phyloP scores from a whole-genome alignment of 2,888 invertebrate genomes.

The Balanococcus diminutus region DNA sequence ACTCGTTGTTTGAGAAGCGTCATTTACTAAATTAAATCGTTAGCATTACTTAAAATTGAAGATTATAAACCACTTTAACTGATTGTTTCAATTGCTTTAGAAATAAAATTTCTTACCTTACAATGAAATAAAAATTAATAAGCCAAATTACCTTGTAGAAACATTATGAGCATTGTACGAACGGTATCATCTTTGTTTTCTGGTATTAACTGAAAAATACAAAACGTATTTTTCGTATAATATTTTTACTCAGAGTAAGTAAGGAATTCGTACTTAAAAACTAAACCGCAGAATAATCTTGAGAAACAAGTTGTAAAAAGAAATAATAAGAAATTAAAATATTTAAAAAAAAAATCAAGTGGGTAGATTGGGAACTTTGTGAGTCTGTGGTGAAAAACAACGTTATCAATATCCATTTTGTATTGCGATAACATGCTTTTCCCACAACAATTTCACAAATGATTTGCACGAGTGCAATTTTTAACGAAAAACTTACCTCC shows the following conservation, averaged over 20 bases:
- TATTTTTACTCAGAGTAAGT: background rate
- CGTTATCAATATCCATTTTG: background rate
- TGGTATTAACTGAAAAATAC: background rate
- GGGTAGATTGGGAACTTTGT: background rate
- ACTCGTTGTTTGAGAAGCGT: background rate
- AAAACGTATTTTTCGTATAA: background rate
- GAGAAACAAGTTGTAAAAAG: background rate
- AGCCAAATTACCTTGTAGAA: background rate
- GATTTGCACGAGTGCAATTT: background rate
- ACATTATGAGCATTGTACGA: background rate
- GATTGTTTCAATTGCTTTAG: background rate
- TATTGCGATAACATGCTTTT: background rate
- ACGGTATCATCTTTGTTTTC: background rate
- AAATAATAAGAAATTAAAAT: background rate
- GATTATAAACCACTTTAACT: background rate
- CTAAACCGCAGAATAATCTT: too few species aligned
- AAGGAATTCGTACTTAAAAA: too few species aligned
- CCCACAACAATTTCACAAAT: too few species aligned
- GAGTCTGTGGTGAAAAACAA: background rate
- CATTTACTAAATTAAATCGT: background rate
- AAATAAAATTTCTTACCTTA: background rate
- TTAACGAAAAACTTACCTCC: conserved; percentile 6
- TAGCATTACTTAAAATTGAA: background rate
- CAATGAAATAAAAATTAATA: background rate
- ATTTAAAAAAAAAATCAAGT: background rate